A percentile compares a stretch with the other conserved stretches of the same genome.
phyloP scores from a whole-genome alignment of 2,797 vertebrate species.

The Pelochelys cantorii region DNA sequence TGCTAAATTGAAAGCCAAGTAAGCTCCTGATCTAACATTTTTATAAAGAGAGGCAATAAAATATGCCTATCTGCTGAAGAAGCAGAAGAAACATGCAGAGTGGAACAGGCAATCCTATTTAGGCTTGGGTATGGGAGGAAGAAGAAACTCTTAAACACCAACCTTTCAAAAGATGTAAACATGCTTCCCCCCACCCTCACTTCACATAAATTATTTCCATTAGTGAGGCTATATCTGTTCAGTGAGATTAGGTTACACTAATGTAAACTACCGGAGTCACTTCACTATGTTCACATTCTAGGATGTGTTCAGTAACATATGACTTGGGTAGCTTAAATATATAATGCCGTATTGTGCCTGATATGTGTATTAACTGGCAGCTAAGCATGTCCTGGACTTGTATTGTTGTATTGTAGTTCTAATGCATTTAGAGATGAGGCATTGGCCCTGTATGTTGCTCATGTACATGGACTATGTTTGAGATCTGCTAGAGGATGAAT shows the following conservation, averaged over 20 bases:
- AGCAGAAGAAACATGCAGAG: background rate
- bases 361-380: background rate
- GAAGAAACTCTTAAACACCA: background rate
- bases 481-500: background rate
- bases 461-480: background rate
- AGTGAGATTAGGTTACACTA: background rate
- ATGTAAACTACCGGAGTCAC: background rate
- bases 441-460: background rate
- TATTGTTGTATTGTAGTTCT: background rate
- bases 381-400: background rate
- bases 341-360: background rate
- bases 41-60: background rate
- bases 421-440: background rate
- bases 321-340: background rate
- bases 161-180: background rate
- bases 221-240: background rate
- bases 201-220: slow-evolving; percentile 18
- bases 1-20: slow-evolving; percentile 50
- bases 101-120: background rate
- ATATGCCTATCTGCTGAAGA: background rate
- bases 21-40: slow-evolving; percentile 25
- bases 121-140: background rate
- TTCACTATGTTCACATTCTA: slow-evolving; percentile 12
- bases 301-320: background rate
- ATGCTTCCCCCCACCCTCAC: background rate